phyloP scores from a whole-genome alignment of 2,113 vertebrate species.

The Oncorhynchus mykiss region DNA sequence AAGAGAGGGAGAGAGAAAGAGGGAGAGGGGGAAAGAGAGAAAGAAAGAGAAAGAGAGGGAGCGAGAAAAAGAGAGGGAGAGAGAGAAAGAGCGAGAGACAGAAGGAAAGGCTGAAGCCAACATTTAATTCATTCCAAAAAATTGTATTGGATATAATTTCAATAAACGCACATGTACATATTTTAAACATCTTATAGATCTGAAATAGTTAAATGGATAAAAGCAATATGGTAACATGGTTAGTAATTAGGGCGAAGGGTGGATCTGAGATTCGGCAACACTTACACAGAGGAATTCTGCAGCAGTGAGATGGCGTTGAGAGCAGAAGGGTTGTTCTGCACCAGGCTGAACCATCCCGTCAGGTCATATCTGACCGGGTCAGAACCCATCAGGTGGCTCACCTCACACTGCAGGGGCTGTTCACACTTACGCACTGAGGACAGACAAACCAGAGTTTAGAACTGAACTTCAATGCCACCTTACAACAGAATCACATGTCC shows the following conservation, averaged over 20 bases:
- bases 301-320: slow-evolving; percentile 83
- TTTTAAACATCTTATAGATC: too few species aligned
- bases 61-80: not conserved
- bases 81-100: not conserved
- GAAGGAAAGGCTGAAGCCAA: not conserved
- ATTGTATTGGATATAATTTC: too few species aligned
- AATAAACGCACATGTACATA: not conserved
- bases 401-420: slow-evolving; percentile 88
- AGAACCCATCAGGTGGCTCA: slow-evolving; percentile 83
- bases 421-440: slow-evolving; percentile 83
- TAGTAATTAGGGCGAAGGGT: too few species aligned
- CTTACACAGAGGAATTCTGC: slow-evolving; percentile 84
- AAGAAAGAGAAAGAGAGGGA: too few species aligned
- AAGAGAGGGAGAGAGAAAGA: not conserved
- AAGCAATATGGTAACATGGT: too few species aligned
- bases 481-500: too few species aligned
- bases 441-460: not conserved
- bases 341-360: slow-evolving; percentile 83
- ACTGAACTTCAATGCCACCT: too few species aligned
- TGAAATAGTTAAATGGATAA: too few species aligned
- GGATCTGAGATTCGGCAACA: not conserved
- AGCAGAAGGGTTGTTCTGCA: slow-evolving; percentile 85
- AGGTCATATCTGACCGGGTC: slow-evolving; percentile 91
- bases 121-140: not conserved
- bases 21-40: not conserved